These are phyloP conservation scores for Boleophthalmus pectinirostris DNA, from an alignment of 2,113 vertebrate species.

Conservation along the genomic window DNA sequence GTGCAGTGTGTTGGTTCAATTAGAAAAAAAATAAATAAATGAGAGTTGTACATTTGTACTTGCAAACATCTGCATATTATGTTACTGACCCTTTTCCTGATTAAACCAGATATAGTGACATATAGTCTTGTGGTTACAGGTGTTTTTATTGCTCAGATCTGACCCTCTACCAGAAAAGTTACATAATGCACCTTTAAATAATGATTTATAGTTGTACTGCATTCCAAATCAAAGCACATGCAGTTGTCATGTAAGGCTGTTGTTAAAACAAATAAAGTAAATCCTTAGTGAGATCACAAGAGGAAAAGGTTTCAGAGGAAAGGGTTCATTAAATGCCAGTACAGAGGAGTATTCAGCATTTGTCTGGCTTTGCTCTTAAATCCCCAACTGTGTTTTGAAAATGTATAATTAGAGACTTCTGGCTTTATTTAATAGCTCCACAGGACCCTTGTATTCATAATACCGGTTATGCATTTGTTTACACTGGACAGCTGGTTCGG, in stretches of 20 bases:
- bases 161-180: neutral
- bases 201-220: neutral
- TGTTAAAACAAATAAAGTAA: constrained; percentile 1
- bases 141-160: too few species aligned
- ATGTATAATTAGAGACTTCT: constrained; percentile 7
- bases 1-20: too few species aligned
- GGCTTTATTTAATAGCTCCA: constrained; percentile 1
- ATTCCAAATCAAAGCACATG: neutral
- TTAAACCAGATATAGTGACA: too few species aligned
- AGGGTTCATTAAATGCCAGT: constrained; percentile 1
- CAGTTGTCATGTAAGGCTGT: neutral
- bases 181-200: neutral
- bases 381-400: neutral
- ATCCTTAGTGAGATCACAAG: neutral
- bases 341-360: neutral
- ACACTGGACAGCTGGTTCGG: neutral
- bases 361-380: constrained; percentile 1
- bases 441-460: neutral
- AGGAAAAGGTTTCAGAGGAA: neutral
- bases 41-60: too few species aligned
- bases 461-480: constrained; percentile 3
- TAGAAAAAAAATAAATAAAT: too few species aligned
- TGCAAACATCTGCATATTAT: too few species aligned
- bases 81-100: too few species aligned
- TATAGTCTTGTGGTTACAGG: too few species aligned